Percentiles rank a stretch among this genome's conserved stretches.
Evolutionary conservation across 1,140 invertebrate genomes (phyloP).

Genomic region (Cydia amplana): DNA sequence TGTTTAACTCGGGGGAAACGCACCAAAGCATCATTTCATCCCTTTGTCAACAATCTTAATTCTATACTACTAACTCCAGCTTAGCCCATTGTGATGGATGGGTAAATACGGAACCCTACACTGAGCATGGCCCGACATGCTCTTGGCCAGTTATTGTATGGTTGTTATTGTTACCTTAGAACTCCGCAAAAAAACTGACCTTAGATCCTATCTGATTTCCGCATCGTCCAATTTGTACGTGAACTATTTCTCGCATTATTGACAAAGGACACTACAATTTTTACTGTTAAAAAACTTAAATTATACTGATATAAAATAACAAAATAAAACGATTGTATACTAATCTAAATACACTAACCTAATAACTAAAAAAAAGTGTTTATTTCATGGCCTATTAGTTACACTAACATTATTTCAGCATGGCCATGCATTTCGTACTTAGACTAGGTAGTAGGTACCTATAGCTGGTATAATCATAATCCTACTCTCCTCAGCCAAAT

Average conservation of each 20-base stretch:
- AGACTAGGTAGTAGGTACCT: no score
- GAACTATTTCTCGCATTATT: slow-evolving; percentile 83
- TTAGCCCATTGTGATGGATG: no score
- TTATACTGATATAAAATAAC: neutral
- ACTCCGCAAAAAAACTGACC: slow-evolving; percentile 61
- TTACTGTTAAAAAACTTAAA: neutral
- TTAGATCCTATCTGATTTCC: slow-evolving; percentile 87
- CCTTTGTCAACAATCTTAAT: no score
- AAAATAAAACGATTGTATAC: neutral
- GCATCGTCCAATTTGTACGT: slow-evolving; percentile 86
- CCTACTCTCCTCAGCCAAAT: no score
- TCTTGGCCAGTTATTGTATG: no score
- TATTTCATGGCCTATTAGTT: neutral
- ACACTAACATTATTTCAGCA: neutral
- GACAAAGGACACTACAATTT: neutral
- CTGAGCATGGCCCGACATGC: no score
- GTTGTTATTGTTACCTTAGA: no score
- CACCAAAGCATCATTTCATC: no score
- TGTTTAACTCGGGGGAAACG: no score
- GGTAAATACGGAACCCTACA: no score
- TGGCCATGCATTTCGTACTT: neutral
- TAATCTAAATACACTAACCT: neutral
- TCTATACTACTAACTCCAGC: no score
- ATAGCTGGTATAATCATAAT: no score
- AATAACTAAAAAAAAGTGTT: slow-evolving; percentile 6